These are phyloP conservation scores for Serranus cabrilla DNA, from an alignment of 2,797 vertebrate genomes.

Conservation along the genomic window DNA sequence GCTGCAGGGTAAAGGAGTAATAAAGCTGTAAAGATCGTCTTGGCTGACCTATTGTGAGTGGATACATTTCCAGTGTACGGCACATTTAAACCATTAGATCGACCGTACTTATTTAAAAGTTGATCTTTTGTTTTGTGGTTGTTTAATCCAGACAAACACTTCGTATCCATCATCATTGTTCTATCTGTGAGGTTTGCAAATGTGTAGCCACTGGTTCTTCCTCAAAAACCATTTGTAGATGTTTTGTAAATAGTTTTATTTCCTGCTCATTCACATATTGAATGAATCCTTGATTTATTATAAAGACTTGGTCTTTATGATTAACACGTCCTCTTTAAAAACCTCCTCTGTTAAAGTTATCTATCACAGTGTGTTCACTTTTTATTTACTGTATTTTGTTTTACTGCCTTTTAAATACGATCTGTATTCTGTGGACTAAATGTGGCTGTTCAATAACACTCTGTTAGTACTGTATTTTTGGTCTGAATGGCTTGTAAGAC, in stretches of 20 bases:
- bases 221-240: slow-evolving; percentile 11
- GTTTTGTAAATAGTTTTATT: slow-evolving; percentile 46
- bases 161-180: slow-evolving; percentile 49
- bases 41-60: slow-evolving; percentile 22
- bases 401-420: slow-evolving; percentile 30
- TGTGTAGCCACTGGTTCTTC: slow-evolving; percentile 11
- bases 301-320: slow-evolving; percentile 19
- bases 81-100: background rate
- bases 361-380: slow-evolving; percentile 22
- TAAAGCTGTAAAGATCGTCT: slow-evolving; percentile 9
- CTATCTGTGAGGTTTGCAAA: slow-evolving; percentile 9
- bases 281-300: slow-evolving; percentile 12
- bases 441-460: slow-evolving; percentile 41
- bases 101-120: slow-evolving; percentile 13
- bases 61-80: slow-evolving; percentile 1
- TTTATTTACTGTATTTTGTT: slow-evolving; percentile 42
- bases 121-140: slow-evolving; percentile 37
- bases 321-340: slow-evolving; percentile 15
- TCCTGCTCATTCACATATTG: background rate
- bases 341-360: slow-evolving; percentile 14
- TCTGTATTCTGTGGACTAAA: slow-evolving; percentile 49
- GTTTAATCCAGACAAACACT: slow-evolving; percentile 16
- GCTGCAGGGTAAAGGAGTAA: slow-evolving; percentile 4
- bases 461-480: slow-evolving; percentile 44
- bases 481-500: slow-evolving; percentile 41